These are phyloP conservation scores for Cariama cristata DNA, from an alignment of 2,113 vertebrate genomes.

Conservation along the genomic window DNA sequence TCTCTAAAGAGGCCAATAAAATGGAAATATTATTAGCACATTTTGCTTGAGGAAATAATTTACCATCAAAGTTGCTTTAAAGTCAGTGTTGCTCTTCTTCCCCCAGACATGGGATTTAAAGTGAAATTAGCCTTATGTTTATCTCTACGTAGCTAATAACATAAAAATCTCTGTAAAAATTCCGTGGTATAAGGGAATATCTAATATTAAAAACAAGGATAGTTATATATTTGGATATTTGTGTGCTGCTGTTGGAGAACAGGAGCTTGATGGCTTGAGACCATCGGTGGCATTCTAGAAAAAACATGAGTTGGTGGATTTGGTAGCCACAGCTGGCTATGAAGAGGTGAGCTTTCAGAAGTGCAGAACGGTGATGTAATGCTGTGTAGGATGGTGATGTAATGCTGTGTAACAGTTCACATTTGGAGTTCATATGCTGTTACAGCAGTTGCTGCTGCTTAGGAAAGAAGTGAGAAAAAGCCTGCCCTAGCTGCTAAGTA, in stretches of 20 bases:
- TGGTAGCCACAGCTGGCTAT: neutral
- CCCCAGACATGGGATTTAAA: neutral
- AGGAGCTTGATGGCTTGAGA: neutral
- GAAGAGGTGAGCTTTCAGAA: neutral
- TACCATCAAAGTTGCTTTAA: neutral
- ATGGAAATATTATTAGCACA: neutral
- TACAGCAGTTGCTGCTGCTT: neutral
- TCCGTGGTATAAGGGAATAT: neutral
- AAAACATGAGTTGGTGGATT: neutral
- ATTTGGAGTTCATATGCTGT: neutral
- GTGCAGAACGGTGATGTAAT: neutral
- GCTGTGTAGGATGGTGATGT: neutral
- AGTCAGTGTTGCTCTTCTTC: neutral
- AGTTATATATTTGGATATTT: neutral
- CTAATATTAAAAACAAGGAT: neutral
- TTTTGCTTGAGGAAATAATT: neutral
- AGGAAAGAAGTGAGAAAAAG: neutral
- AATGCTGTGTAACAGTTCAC: neutral
- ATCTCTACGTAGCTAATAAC: neutral
- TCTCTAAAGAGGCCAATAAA: neutral
- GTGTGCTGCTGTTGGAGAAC: fast-evolving
- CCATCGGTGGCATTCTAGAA: neutral
- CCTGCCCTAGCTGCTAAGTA: neutral
- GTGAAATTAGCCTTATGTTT: neutral
- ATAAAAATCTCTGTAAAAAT: neutral